Evolutionary conservation across 2,113 vertebrate genomes (phyloP), one percentile per base, ranked within the genome.

Genomic region (Oncorhynchus tshawytscha): DNA sequence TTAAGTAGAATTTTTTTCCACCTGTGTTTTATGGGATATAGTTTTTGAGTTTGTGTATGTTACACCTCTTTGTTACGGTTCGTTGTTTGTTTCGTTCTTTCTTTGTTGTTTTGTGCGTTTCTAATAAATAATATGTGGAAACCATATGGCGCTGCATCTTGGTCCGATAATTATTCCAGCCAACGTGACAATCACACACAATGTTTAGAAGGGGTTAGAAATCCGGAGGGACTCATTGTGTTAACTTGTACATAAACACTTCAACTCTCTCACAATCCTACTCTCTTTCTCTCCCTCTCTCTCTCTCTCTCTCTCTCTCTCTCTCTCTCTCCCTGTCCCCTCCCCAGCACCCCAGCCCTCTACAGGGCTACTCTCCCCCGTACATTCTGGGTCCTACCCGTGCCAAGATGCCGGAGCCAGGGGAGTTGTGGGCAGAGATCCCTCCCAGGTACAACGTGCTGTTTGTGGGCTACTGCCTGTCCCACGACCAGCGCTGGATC

Each of bases 401-500:
- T 81, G 91, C 95, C 85, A 99, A 97, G 81, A 96, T 95, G 86
- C 95, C 95, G 0, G 97, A 99, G 77, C 87, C 92, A 48, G 97
- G 97, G 73, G 97, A 99, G 86, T 93, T 95, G 0, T 96, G 96
- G 85, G 94, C 95, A 11, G 97, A 99, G 84, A 86, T 94, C 16
- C 94, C 94, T 71, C 93, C 97, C 87, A 97, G 95, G 74, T 96
- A 96, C 90, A 97, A 96, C 0, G 96, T 99, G 71, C 95, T 99
- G 31, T 99, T 95, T 64, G 96, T 99, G 4, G 97, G 97, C 3
- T 99, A 99, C 74, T 99, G 97, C 83, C 92, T 98, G 78, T 99
- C 97, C 68, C 97, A 99, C 0, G 97, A 99, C 87, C 97, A 99
- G 92, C 97, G 97, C 71, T 99, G 97, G 96, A 95, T 99, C 65